phyloP scores from a whole-genome alignment of 2,888 invertebrate species.

The Drosophila macrospina region DNA sequence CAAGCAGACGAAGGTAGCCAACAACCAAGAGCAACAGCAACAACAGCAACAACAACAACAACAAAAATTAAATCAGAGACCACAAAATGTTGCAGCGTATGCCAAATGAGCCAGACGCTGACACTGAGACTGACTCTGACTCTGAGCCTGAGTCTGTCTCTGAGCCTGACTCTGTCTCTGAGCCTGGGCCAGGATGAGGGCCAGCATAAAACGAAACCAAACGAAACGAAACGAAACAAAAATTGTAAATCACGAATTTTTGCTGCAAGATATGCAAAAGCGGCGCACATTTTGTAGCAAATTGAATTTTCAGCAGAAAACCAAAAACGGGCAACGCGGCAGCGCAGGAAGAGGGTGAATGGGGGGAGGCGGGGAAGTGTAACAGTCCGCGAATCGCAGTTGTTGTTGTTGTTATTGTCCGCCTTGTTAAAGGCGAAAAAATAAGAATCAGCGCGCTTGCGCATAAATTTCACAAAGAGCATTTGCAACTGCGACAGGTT shows the following conservation, averaged over 20 bases:
- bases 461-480: constrained; percentile 76
- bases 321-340: constrained; percentile 44
- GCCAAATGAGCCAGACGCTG: constrained; percentile 48
- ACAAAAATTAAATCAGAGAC: constrained; percentile 72
- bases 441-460: constrained; percentile 81
- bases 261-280: constrained; percentile 80
- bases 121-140: not conserved
- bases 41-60: constrained; percentile 19
- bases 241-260: constrained; percentile 82
- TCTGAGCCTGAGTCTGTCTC: constrained; percentile 12
- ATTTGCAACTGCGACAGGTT: constrained; percentile 69
- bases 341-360: too few species aligned
- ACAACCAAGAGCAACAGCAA: not conserved
- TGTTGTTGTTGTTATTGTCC: constrained; percentile 43
- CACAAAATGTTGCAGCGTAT: constrained; percentile 33
- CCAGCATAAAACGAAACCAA: constrained; percentile 4
- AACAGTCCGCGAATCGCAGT: constrained; percentile 30
- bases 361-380: constrained; percentile 13
- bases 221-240: constrained; percentile 60
- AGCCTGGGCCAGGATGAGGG: constrained; percentile 54
- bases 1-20: constrained; percentile 32
- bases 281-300: constrained; percentile 81
- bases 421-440: constrained; percentile 81
- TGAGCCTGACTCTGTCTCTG: constrained; percentile 11
- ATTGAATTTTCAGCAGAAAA: constrained; percentile 81